Base-by-base conservation (phyloP, 2,888 invertebrate species). In the Drosophila neotestacea region DNA sequence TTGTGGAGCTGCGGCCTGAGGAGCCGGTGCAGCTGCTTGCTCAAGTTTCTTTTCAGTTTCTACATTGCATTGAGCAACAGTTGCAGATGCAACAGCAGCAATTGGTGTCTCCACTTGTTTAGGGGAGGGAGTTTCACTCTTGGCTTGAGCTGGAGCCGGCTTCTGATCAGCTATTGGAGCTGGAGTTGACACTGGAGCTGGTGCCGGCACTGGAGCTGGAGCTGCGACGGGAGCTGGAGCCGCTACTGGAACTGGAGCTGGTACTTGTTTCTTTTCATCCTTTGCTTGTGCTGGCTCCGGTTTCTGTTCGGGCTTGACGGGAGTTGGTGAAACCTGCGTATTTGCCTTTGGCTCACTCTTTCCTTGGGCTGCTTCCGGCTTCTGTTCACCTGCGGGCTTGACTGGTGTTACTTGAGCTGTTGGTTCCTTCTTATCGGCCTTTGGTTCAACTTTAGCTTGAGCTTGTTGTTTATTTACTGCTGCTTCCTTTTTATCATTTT, bases 371-470 rank as follows among this genome's bases (percentile, higher is more conserved):
- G 42, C 22, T 42, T 42, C 42, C 10, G 42, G 10, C 22, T 42
- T 42, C 10, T 10, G 22, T 42, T 42, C 16, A 16, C 10, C 16
- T 42, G 22, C 10, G 16, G 41, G 7, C 41, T 41, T 13, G 9
- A 30, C 50, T 38, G 30, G 4, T 30, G 27, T 32, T 28, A 16
- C 47, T 1, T 67, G 3, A 42, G n/a, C 38, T 38, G 38, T n/a
- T 13, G 48, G 32, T 16, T 48, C 55, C 13, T 54, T 34, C 4
- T 66, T 46, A 28, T 69, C 73, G 5, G 34, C 7, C n/a, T 80
- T 81, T 4, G 51, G 36, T 11, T 47, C 47, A 11, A 5, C 28
- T 22, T 22, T 2, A 22, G 3, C 22, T 22, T 22, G 22, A 22
- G 2, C 22, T 22, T 22, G 22, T 22, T 22, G 22, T 22, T 22